Percentiles rank a stretch among this genome's conserved stretches.
Conservation (phyloP, 2,888 invertebrate species). For the Acanthopleura granulata region DNA sequence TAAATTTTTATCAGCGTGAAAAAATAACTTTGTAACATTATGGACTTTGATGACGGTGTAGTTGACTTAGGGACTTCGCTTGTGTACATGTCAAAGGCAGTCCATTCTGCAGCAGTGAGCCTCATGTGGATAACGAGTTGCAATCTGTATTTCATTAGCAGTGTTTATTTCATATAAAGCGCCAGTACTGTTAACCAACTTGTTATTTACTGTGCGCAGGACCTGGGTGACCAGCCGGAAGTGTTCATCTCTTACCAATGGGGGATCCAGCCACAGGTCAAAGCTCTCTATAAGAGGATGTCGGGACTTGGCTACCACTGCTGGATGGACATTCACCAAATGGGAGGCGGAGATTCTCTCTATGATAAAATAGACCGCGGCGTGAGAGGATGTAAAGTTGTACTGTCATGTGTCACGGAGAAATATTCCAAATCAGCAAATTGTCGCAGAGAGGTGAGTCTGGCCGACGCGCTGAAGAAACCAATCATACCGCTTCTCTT, state of each 20-base stretch:
- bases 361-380: slow-evolving; percentile 67
- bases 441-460: slow-evolving; percentile 63
- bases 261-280: slow-evolving; percentile 63
- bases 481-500: slow-evolving; percentile 63
- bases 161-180: no score
- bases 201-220: not conserved
- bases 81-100: no score
- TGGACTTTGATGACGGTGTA: no score
- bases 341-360: slow-evolving; percentile 67
- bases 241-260: slow-evolving; percentile 67
- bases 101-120: no score
- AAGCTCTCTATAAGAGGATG: slow-evolving; percentile 52
- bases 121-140: no score
- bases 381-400: slow-evolving; percentile 53
- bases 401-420: slow-evolving; percentile 61
- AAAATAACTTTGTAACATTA: no score
- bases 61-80: no score
- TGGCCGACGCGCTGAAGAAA: slow-evolving; percentile 63
- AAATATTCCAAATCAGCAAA: slow-evolving; percentile 66
- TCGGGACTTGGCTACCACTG: slow-evolving; percentile 53
- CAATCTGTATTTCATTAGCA: no score
- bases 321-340: slow-evolving; percentile 67
- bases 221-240: slow-evolving; percentile 35
- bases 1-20: no score
- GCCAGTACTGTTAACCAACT: no score